Conservation (phyloP, 2,888 invertebrate genomes). For the Drosophila colorata region DNA sequence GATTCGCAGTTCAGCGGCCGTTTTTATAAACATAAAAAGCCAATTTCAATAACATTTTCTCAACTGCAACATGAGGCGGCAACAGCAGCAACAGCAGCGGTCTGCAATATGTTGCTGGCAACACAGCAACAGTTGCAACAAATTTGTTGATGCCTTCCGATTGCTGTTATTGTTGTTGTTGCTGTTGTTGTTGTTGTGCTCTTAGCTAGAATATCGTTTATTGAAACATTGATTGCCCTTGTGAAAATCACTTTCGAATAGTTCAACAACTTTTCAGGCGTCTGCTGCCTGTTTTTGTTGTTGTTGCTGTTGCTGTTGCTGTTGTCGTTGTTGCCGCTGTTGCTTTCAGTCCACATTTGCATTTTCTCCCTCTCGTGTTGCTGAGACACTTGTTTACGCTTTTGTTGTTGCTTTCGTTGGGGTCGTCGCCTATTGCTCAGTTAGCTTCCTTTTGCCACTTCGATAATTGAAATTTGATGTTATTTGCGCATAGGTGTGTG, state of each 20-base stretch:
- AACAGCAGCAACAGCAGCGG: constrained; percentile 42
- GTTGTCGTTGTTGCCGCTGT: constrained; percentile 23
- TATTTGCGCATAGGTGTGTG: constrained; percentile 27
- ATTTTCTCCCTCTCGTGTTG: constrained; percentile 48
- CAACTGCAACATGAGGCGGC: constrained; percentile 70
- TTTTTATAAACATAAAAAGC: constrained; percentile 81
- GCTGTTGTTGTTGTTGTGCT: constrained; percentile 29
- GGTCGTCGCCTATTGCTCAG: constrained; percentile 58
- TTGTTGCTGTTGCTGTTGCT: constrained; percentile 15
- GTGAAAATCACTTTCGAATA: constrained; percentile 75
- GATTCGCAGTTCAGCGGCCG: constrained; percentile 50
- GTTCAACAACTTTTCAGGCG: constrained; percentile 65
- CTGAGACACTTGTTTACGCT: constrained; percentile 61
- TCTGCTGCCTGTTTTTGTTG: constrained; percentile 20
- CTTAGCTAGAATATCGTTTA: constrained; percentile 77
- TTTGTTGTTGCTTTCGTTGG: constrained; percentile 33
- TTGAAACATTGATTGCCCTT: constrained; percentile 83
- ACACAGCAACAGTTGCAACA: constrained; percentile 59
- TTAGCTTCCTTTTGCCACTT: constrained; percentile 58
- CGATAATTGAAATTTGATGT: constrained; percentile 84
- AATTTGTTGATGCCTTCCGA: constrained; percentile 56
- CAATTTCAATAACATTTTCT: constrained; percentile 81
- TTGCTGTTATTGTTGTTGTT: constrained; percentile 33
- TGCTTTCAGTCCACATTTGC: constrained; percentile 40
- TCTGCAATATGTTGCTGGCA: constrained; percentile 54